A percentile compares a stretch with the other conserved stretches of the same genome.
These are phyloP conservation scores for Colletes latitarsis DNA, from an alignment of 1,140 invertebrate species.

Conservation along the genomic window DNA sequence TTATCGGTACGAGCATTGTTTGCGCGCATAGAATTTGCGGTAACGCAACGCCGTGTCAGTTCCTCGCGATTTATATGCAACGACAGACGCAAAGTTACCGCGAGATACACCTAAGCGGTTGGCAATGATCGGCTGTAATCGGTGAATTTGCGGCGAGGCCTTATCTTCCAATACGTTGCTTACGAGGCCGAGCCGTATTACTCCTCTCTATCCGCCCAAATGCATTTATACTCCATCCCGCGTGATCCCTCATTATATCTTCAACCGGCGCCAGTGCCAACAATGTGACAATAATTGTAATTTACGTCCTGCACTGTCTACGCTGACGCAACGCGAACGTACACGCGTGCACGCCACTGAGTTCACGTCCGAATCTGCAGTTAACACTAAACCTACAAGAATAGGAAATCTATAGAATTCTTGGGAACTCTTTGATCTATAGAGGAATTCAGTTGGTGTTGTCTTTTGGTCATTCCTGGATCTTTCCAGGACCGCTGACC, in stretches of 20 bases:
- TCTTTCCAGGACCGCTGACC: too few relatives aligned
- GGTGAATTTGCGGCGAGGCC: constrained; percentile 44
- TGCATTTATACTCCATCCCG: constrained; percentile 26
- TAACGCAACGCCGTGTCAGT: constrained; percentile 21
- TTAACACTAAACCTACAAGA: background rate
- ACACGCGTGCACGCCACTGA: background rate
- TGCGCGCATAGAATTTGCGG: constrained; percentile 19
- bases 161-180: constrained; percentile 44
- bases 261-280: background rate
- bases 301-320: background rate
- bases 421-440: too few relatives aligned
- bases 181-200: background rate
- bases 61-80: constrained; percentile 32
- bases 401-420: too few relatives aligned
- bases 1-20: background rate
- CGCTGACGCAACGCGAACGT: too few relatives aligned
- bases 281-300: constrained; percentile 36
- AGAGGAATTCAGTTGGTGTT: too few relatives aligned
- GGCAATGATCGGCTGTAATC: constrained; percentile 49
- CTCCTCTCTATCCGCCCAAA: background rate
- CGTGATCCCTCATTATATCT: constrained; percentile 36
- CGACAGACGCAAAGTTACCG: constrained; percentile 32
- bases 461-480: too few relatives aligned
- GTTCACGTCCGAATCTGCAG: background rate
- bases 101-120: constrained; percentile 34